A percentile compares a stretch with the other conserved stretches of the same genome.
Conservation (phyloP, 2,113 vertebrate genomes). For the Strix uralensis region DNA sequence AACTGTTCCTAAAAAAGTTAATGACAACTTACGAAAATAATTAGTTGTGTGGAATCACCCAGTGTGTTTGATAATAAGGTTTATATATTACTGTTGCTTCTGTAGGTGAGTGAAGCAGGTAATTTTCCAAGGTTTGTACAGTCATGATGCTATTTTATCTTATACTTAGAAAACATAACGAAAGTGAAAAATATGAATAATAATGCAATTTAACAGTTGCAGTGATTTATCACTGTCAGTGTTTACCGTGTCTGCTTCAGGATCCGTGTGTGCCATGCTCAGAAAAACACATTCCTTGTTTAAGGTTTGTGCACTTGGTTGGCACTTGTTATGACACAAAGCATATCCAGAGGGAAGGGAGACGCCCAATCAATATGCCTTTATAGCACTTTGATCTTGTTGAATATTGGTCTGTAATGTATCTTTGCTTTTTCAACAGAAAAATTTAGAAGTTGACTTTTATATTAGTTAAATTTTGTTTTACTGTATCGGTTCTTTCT, state of each 20-base stretch:
- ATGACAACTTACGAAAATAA: background rate
- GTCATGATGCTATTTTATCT: background rate
- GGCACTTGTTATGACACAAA: background rate
- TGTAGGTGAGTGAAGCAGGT: background rate
- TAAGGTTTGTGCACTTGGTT: background rate
- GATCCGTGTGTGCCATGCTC: background rate
- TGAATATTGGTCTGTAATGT: background rate
- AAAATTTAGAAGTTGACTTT: background rate
- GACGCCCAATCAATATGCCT: background rate
- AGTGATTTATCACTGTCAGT: background rate
- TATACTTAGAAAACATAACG: background rate
- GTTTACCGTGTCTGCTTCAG: background rate
- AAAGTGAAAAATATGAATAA: background rate
- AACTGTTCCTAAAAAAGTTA: background rate
- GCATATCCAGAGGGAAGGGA: background rate
- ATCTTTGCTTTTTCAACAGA: background rate
- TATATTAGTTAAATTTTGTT: background rate
- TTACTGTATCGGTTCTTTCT: background rate
- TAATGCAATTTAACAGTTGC: background rate
- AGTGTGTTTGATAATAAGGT: background rate
- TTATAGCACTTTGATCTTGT: conserved; percentile 33
- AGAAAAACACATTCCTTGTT: background rate
- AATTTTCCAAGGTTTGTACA: background rate
- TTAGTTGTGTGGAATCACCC: background rate
- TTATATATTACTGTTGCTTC: background rate